Base-by-base conservation (phyloP, 2,797 vertebrate species). In the Todus mexicanus region DNA sequence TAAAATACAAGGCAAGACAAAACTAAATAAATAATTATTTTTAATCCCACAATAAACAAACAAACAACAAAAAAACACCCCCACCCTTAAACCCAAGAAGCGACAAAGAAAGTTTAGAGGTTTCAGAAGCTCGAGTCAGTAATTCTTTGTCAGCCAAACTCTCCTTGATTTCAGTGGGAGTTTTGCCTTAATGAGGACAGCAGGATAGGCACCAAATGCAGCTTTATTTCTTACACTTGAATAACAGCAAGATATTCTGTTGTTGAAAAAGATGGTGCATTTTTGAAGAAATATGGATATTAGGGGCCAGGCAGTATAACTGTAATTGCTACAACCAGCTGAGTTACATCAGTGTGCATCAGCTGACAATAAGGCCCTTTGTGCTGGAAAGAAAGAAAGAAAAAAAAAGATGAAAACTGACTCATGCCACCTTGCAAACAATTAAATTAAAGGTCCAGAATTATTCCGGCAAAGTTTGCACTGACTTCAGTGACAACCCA, bases 151-250 rank as follows among this genome's bases (percentile, higher is more conserved):
- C 33, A 89, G 59, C 13, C 26, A 66, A 87, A 87, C 51, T 70
- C 69, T 79, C 59, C 70, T 81, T 73, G 66, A 93, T 83, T 85
- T 91, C 89, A 64, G 87, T 86, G 51, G 79, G 84, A 94, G 63
- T 69, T 93, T 79, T 91, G 92, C 66, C 82, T 92, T 91, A 93
- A 96, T 81, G 70, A 92, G 90, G 59, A 91, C 89, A 85, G 89
- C 37, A 70, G 50, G 23, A 75, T 7, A 87, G 57, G 65, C 65
- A 77, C 33, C 56, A 95, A 96, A 94, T 17, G 63, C 43, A 90
- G 69, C 29, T 92, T 77, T 60, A 75, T 63, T 95, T 78, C 79
- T 69, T 66, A 47, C 5, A 72, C 54, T 53, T 72, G 33, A 85
- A 33, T 66, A 89, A 85, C 33, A 87, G 82, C 54, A 93, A 91